A percentile compares a stretch with the other conserved stretches of the same genome.
These are phyloP conservation scores for Drosophila pruinosa DNA, from an alignment of 1,140 invertebrate genomes.

Conservation along the genomic window DNA sequence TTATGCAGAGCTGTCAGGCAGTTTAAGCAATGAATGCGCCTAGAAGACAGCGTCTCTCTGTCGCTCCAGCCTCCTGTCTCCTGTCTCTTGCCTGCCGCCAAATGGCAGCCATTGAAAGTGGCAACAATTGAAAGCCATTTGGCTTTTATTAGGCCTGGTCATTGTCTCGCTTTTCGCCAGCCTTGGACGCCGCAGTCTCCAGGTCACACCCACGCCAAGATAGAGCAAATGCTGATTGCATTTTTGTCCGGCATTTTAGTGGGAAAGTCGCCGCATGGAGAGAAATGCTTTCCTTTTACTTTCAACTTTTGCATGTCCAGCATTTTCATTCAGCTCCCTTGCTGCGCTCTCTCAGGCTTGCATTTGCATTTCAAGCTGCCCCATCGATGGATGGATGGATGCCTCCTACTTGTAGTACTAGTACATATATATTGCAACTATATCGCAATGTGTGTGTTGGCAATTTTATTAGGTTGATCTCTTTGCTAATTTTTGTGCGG, in stretches of 20 bases:
- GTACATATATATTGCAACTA: neutral
- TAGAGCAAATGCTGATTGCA: constrained; percentile 29
- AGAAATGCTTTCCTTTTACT: constrained; percentile 71
- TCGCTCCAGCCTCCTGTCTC: neutral
- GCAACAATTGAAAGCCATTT: constrained; percentile 34
- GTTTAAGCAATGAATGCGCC: constrained; percentile 7
- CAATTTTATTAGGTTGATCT: constrained; percentile 68
- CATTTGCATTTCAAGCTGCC: constrained; percentile 31
- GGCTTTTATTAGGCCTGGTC: constrained; percentile 23
- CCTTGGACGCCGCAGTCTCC: neutral
- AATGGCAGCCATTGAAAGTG: constrained; percentile 1
- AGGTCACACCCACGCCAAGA: constrained; percentile 63
- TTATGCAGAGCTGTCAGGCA: constrained; percentile 12
- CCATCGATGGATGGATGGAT: neutral
- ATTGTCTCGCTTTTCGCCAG: constrained; percentile 3
- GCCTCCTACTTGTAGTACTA: neutral
- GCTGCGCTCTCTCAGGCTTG: constrained; percentile 36
- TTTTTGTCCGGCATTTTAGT: constrained; percentile 34
- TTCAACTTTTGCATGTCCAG: constrained; percentile 72
- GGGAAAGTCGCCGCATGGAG: constrained; percentile 57
- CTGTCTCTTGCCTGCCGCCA: neutral
- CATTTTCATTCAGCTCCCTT: constrained; percentile 16
- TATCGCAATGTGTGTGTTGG: constrained; percentile 8
- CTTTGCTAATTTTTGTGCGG: constrained; percentile 74
- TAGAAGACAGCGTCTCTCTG: neutral